Conservation (phyloP, 2,797 vertebrate genomes). For the Tragelaphus eurycerus region DNA sequence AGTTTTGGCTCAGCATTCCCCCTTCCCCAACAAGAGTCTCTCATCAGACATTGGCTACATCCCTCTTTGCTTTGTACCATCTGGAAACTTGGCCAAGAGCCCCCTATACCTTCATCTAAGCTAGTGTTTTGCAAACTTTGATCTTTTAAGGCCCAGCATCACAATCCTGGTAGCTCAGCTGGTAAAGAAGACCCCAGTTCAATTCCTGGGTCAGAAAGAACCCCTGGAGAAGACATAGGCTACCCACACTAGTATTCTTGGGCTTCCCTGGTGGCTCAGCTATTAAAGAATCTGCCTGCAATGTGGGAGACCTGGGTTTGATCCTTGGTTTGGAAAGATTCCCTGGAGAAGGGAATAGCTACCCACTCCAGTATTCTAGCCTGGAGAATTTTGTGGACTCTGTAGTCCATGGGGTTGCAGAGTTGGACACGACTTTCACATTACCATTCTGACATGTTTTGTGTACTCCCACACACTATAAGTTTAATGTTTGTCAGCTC, state of each 20-base stretch:
- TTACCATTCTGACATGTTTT: constrained; percentile 13
- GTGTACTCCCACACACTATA: not conserved
- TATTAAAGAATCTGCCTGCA: not conserved
- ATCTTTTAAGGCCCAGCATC: not conserved
- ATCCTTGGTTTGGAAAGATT: not conserved
- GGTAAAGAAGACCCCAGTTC: not conserved
- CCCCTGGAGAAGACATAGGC: not conserved
- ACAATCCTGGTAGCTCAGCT: not conserved
- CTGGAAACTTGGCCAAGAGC: constrained; percentile 53
- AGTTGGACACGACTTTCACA: not conserved
- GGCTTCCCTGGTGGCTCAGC: not conserved
- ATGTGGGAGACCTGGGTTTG: not conserved
- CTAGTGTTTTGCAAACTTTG: not conserved
- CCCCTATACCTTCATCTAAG: constrained; percentile 26
- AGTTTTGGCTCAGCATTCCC: not conserved
- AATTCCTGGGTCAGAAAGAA: not conserved
- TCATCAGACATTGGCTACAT: constrained; percentile 31
- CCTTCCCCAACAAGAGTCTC: not conserved
- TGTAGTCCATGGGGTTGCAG: not conserved
- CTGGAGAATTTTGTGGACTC: not conserved
- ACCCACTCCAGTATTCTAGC: not conserved
- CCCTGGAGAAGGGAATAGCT: not conserved
- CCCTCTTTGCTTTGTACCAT: constrained; percentile 24
- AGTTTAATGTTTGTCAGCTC: not conserved
- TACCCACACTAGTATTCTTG: not conserved